Base-by-base conservation (phyloP, 2,888 invertebrate genomes). In the Drosophila robusta region DNA sequence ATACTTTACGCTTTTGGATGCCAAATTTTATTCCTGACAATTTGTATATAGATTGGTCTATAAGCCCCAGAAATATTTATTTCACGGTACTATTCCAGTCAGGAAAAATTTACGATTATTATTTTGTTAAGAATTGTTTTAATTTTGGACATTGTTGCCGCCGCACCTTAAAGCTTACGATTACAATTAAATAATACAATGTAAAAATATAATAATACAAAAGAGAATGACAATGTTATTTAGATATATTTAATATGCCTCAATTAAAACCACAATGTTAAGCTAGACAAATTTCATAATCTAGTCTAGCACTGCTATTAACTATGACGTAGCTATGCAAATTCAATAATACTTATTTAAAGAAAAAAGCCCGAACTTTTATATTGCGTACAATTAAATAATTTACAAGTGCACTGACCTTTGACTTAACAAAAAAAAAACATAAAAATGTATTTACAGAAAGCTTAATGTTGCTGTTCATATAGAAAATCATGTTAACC, bases 81-180 rank as follows among this genome's bases (percentile, higher is more conserved):
- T 18, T 18, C 18, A 18, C 18, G 11, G 11, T 4, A 32, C 32
- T 18, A 18, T 18, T 18, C 32, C 11, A 32, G 32, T 32, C 11
- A 0, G 11, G 9, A 18, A 18, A 8, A 8, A 32, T 11, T 3
- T 32, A 32, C 12, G 4, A 34, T 34, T 12, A 12, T 12, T 34
- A 12, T 12, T 34, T 34, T 52, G 47, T 45, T 44, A 39, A 51
- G 64, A 57, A 32, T 41, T 54, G 62, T 75, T 36, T 63, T 70
- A 75, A 72, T 45, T 64, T 76, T 60, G 62, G 75, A 83, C 78
- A 84, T 89, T 89, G 89, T 90, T 90, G 91, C 86, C 90, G 90
- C 89, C 90, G 88, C 84, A 82, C 86, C 81, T 81, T 75, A 77
- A 89, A 72, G 70, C 77, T 84, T 78, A 63, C 61, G 42, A 47